A percentile compares a stretch with the other conserved stretches of the same genome.
These are phyloP conservation scores for Proales similis DNA, from an alignment of 1,140 invertebrate genomes.

Conservation along the genomic window DNA sequence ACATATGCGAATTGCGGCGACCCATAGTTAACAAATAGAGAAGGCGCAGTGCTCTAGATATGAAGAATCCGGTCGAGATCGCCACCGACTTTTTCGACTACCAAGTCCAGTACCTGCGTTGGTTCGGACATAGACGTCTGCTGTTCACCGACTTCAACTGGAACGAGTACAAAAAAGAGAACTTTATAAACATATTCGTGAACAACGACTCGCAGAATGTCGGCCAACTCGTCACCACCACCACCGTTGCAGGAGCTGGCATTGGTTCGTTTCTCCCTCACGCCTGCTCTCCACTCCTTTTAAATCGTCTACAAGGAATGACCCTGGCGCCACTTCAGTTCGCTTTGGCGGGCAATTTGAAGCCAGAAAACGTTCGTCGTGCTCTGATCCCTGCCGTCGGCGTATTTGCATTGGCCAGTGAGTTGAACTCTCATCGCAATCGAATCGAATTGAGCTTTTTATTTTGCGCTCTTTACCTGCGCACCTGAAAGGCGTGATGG, in stretches of 20 bases:
- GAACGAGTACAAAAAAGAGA: not conserved
- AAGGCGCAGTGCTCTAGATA: no score
- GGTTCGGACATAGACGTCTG: slow-evolving; percentile 16
- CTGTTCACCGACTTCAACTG: slow-evolving; percentile 9
- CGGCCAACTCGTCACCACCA: slow-evolving; percentile 17
- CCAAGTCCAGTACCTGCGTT: slow-evolving; percentile 15
- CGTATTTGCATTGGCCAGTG: slow-evolving; percentile 9
- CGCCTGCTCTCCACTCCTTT: no score
- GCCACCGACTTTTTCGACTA: slow-evolving; percentile 22
- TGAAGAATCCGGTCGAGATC: slow-evolving; percentile 28
- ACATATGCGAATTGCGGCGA: no score
- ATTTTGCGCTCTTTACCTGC: not conserved
- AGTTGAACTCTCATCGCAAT: not conserved
- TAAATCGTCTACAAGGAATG: no score
- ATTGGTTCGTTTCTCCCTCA: no score
- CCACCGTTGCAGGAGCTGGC: not conserved
- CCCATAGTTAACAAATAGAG: no score
- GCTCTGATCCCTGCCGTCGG: slow-evolving; percentile 5
- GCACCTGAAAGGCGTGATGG: slow-evolving; percentile 4
- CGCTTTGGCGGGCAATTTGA: not conserved
- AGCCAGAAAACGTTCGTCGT: slow-evolving; percentile 7
- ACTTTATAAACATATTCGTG: slow-evolving; percentile 16
- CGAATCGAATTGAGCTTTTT: not conserved
- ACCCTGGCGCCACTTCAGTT: slow-evolving; percentile 6
- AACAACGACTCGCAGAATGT: slow-evolving; percentile 33